Evolutionary conservation across 1,140 invertebrate species (phyloP), one percentile per base, ranked within the genome.

Genomic region (Lycorma delicatula): DNA sequence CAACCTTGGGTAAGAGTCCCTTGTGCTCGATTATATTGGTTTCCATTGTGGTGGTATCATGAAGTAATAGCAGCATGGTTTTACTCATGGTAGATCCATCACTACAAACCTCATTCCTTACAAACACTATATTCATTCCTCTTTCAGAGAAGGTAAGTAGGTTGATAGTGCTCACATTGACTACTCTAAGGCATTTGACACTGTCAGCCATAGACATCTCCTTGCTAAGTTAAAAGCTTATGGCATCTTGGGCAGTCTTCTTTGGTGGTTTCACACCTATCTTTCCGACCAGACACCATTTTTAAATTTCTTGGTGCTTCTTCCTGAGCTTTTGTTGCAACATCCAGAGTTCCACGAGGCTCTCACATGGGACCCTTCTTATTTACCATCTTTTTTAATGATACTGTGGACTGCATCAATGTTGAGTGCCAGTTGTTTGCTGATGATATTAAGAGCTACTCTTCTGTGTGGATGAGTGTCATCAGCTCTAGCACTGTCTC

Each of bases 381-480:
- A 12, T 68, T 68, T 59, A n/a, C n/a, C 47, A 13, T 70, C 13
- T 66, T 65, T 46, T 61, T 70, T 12, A 67, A 68, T 63, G 66
- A 68, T 59, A 62, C 66, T 11, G 27, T 49, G 23, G 63, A 61
- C 50, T 67, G 69, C 38, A 29, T 44, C 22, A 18, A 63, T 44
- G 60, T 36, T 34, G 54, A 61, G 6, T 59, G 64, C 29, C 31
- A 68, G 6, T 27, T 68, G 1, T 70, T 65, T 28, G 67, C 67
- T 9, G 67, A 58, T 51, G 28, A 50, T 36, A 27, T 27, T 13
- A 31, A 53, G 31, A 5, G n/a, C 26, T 26, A 26, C 12, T 9
- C 22, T 20, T 7, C 16, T 46, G n/a, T n/a, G n/a, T n/a, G n/a
- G n/a, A n/a, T n/a, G n/a, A n/a, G n/a, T n/a, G n/a, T n/a, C n/a